These are phyloP conservation scores for Platycercus adscitus DNA, from an alignment of 2,113 vertebrate genomes.

Conservation along the genomic window DNA sequence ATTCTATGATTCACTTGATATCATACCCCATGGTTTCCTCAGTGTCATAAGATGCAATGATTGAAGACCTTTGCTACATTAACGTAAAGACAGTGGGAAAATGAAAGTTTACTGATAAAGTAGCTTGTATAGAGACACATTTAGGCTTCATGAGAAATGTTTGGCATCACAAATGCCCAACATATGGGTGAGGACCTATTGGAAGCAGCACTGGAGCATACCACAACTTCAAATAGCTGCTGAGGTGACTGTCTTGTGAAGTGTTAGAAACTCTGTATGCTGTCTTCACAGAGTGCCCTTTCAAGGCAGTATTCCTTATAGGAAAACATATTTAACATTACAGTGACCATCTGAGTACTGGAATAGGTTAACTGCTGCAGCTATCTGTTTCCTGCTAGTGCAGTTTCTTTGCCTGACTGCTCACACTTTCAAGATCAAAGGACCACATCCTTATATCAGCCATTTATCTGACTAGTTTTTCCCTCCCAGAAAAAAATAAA, in stretches of 20 bases:
- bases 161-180: background rate
- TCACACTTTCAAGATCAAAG: conserved; percentile 6
- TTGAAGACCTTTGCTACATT: background rate
- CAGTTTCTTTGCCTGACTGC: conserved; percentile 32
- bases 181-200: background rate
- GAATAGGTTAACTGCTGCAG: background rate
- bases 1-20: background rate
- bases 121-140: background rate
- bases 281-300: background rate
- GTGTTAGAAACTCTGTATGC: background rate
- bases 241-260: background rate
- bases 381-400: background rate
- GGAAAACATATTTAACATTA: background rate
- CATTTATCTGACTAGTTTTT: background rate
- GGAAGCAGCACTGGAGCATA: background rate
- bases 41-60: background rate
- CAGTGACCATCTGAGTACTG: background rate
- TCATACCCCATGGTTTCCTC: background rate
- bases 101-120: background rate
- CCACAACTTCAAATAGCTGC: background rate
- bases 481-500: background rate
- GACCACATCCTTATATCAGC: background rate
- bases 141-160: background rate
- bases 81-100: background rate
- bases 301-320: background rate